A percentile compares a stretch with the other conserved stretches of the same genome.
These are phyloP conservation scores for Stegana nigrithorax DNA, from an alignment of 2,888 invertebrate species.

Conservation along the genomic window DNA sequence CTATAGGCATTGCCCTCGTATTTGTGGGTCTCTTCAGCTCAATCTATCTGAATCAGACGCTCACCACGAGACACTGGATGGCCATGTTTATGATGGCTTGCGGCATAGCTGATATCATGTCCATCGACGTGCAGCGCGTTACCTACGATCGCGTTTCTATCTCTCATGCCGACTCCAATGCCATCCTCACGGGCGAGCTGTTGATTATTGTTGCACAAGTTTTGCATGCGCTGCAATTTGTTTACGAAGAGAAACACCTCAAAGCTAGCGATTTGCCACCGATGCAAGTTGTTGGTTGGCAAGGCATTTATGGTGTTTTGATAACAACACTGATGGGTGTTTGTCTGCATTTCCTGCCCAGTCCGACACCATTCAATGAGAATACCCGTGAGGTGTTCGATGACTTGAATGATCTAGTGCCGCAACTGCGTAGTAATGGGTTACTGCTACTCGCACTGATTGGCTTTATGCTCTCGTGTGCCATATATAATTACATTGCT, in stretches of 20 bases:
- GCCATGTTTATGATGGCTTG: conserved; percentile 80
- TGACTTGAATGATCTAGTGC: conserved; percentile 85
- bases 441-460: conserved; percentile 75
- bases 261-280: conserved; percentile 86
- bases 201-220: conserved; percentile 82
- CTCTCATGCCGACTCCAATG: conserved; percentile 70
- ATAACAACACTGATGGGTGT: conserved; percentile 75
- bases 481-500: conserved; percentile 93
- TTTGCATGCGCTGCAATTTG: conserved; percentile 90
- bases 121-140: conserved; percentile 73
- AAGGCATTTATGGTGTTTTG: conserved; percentile 83
- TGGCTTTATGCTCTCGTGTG: conserved; percentile 83
- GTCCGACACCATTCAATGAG: conserved; percentile 80
- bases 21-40: conserved; percentile 91
- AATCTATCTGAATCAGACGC: conserved; percentile 77
- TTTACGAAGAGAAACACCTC: conserved; percentile 93
- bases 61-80: conserved; percentile 78
- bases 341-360: conserved; percentile 85
- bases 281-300: conserved; percentile 93
- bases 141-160: conserved; percentile 54
- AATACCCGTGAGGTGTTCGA: conserved; percentile 83
- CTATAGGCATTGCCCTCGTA: conserved; percentile 82
- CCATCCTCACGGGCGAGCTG: conserved; percentile 84
- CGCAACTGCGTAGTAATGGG: conserved; percentile 78
- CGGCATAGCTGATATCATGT: conserved; percentile 80